Conservation (phyloP, 2,888 invertebrate genomes). For the Zelleria hepariella region DNA sequence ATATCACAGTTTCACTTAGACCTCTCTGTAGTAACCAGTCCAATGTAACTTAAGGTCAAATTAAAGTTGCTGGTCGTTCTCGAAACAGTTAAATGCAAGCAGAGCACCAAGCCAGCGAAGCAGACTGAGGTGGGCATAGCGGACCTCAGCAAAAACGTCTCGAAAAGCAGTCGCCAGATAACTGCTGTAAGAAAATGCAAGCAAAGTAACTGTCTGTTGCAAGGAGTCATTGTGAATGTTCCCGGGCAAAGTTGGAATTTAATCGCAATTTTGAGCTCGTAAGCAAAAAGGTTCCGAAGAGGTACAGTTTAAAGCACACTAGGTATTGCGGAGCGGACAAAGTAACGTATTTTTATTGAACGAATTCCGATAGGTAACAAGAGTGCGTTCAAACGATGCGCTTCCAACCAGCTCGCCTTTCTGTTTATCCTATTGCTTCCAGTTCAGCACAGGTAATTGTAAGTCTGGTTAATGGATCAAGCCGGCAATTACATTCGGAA, state of each 20-base stretch:
- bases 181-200: slow-evolving; percentile 4
- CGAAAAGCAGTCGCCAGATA: not conserved
- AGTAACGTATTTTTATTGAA: slow-evolving; percentile 5
- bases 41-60: too few relatives aligned
- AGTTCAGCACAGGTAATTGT: not conserved
- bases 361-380: not conserved
- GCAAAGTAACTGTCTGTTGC: slow-evolving; percentile 5
- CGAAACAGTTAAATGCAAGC: too few relatives aligned
- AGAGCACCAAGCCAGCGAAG: too few relatives aligned
- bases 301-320: slow-evolving; percentile 34
- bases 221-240: slow-evolving; percentile 5
- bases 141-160: not conserved
- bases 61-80: too few relatives aligned
- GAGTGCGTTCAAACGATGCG: not conserved
- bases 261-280: slow-evolving; percentile 33
- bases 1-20: too few relatives aligned
- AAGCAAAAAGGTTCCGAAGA: slow-evolving; percentile 39
- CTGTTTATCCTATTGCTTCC: not conserved
- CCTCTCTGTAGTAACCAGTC: too few relatives aligned
- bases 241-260: slow-evolving; percentile 20
- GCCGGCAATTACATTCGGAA: not conserved
- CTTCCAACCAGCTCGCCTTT: not conserved
- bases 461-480: too few relatives aligned
- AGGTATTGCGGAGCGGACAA: slow-evolving; percentile 22
- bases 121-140: not conserved